phyloP scores from a whole-genome alignment of 92 coral and sea anemone species.

The Porites rus region DNA sequence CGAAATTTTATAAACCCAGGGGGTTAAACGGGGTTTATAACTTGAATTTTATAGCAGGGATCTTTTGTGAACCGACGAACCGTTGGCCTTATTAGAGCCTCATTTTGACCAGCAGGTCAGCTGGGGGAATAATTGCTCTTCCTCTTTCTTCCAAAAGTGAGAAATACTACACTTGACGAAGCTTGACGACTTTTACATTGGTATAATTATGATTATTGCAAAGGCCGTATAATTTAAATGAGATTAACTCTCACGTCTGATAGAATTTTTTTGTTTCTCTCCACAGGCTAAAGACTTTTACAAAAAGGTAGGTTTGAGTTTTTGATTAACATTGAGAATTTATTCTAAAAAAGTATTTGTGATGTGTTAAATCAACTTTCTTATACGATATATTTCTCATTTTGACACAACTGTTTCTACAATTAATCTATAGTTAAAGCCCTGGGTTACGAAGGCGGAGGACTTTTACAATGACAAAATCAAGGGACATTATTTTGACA shows the following conservation, averaged over 20 bases:
- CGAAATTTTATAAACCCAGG: too few species aligned
- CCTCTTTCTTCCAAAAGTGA: background rate
- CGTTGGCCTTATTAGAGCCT: too few species aligned
- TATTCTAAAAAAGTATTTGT: too few species aligned
- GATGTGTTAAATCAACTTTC: background rate
- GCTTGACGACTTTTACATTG: background rate
- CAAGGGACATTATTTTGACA: constrained; percentile 78
- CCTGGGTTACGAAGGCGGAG: constrained; percentile 72
- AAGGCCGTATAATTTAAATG: too few species aligned
- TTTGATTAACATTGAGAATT: background rate
- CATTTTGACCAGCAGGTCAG: too few species aligned
- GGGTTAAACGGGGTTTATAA: too few species aligned
- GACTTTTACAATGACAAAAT: constrained; percentile 76
- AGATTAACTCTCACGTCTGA: background rate
- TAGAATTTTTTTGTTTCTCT: constrained; percentile 2
- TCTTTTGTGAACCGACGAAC: too few species aligned
- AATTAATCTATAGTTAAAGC: constrained; percentile 61
- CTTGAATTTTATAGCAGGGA: too few species aligned
- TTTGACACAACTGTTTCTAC: background rate
- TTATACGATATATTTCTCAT: background rate
- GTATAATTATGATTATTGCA: too few species aligned
- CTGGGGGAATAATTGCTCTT: too few species aligned
- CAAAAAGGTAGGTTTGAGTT: constrained; percentile 62
- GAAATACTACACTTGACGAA: background rate
- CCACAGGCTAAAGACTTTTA: constrained; percentile 77